These are phyloP conservation scores for Hymenopus coronatus DNA, from an alignment of 2,888 invertebrate species.

Conservation along the genomic window DNA sequence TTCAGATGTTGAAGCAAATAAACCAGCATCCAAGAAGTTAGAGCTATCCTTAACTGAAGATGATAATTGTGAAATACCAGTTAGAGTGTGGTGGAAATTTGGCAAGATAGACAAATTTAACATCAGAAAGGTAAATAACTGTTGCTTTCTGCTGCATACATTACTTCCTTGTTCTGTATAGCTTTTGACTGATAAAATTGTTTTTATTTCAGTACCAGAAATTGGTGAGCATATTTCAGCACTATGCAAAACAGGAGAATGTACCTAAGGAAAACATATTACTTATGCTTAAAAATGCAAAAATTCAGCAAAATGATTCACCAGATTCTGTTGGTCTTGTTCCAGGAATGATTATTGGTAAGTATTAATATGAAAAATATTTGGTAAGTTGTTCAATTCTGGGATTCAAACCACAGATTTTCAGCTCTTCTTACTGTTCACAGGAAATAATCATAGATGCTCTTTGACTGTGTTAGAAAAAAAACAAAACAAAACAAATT, in stretches of 20 bases:
- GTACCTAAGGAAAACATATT: conserved; percentile 41
- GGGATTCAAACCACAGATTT: too few species aligned
- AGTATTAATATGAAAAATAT: neutral
- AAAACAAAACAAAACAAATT: too few species aligned
- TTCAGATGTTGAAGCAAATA: neutral
- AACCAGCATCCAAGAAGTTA: neutral
- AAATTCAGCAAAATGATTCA: conserved; percentile 40
- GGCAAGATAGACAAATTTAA: conserved; percentile 39
- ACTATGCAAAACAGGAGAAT: conserved; percentile 41
- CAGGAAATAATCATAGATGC: too few species aligned
- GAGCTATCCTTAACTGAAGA: conserved; percentile 10
- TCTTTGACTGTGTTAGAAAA: too few species aligned
- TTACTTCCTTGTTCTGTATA: neutral
- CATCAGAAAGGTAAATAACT: conserved; percentile 37
- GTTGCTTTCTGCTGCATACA: neutral
- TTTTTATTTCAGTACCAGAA: conserved; percentile 40
- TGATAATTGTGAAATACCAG: conserved; percentile 39
- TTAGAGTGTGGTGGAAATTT: conserved; percentile 43
- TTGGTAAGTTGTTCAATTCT: neutral
- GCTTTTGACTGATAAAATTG: neutral
- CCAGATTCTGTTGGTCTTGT: conserved; percentile 36
- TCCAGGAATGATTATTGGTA: neutral
- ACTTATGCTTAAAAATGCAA: conserved; percentile 39
- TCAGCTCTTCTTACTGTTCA: too few species aligned
- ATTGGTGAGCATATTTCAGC: conserved; percentile 40